Evolutionary conservation across 2,797 vertebrate genomes (phyloP), one percentile per base, ranked within the genome.

Genomic region (Heliangelus exortis): DNA sequence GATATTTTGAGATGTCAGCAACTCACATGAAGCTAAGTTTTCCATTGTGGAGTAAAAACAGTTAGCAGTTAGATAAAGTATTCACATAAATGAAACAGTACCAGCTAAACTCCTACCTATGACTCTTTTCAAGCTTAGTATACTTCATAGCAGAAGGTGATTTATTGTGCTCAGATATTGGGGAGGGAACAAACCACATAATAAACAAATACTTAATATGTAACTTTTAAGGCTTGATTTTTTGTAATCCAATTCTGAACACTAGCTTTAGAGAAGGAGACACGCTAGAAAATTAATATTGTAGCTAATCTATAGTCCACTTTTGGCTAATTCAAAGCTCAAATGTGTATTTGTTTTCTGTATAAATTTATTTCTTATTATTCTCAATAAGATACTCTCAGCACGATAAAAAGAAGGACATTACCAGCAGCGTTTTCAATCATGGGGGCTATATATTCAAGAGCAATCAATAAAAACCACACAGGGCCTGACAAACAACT

Each of bases 381-480:
- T 97, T 98, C 97, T 97, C 93, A 97, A 97, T 94, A 97, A 98
- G 97, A 95, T 85, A 96, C 54, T 92, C 89, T 95, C 68, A 84
- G 92, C 82, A 95, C 71, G 85, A 92, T 96, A 97, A 97, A 97
- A 96, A 97, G 97, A 97, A 98, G 97, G 97, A 97, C 98, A 98
- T 98, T 98, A 98, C 98, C 87, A 98, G 98, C 98, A 98, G 98
- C 96, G 95, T 98, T 99, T 98, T 98, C 98, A 98, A 98, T 98
- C 98, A 98, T 95, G 96, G 96, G 92, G 96, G 97, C 98, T 98
- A 99, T 98, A 98, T 98, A 98, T 99, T 98, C 98, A 98, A 98
- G 98, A 97, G 97, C 97, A 98, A 99, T 99, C 98, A 99, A 99
- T 99, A 98, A 98, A 98, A 97, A 98, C 97, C 96, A 96, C 97